Evolutionary conservation across 2,797 vertebrate genomes (phyloP).

Genomic region (Pangasius macronema): DNA sequence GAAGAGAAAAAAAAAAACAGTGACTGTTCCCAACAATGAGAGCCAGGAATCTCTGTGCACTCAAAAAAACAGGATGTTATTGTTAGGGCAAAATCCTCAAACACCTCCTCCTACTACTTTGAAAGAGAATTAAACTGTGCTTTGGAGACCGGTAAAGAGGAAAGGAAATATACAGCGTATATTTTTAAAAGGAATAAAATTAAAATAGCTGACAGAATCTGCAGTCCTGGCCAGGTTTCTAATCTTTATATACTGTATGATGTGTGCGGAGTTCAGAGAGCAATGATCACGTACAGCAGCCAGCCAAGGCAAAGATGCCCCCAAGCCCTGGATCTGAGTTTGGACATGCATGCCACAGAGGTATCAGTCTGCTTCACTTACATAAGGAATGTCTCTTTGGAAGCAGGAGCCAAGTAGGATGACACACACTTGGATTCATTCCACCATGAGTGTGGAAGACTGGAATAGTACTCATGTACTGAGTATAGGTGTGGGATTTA

Average conservation of each 20-base stretch:
- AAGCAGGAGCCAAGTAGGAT: conserved; percentile 50
- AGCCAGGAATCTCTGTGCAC: conserved; percentile 38
- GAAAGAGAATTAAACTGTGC: conserved; percentile 59
- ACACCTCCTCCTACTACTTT: conserved; percentile 50
- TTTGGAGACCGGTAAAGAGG: conserved; percentile 59
- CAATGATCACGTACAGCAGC: conserved; percentile 59
- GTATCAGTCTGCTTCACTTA: conserved; percentile 58
- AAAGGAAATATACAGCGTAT: conserved; percentile 57
- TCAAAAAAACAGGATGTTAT: conserved; percentile 56
- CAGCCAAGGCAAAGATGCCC: conserved; percentile 51
- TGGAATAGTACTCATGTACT: background rate
- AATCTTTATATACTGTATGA: background rate
- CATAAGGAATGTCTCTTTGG: conserved; percentile 64
- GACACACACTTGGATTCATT: conserved; percentile 43
- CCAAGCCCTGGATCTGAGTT: conserved; percentile 55
- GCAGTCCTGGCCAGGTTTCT: conserved; percentile 61
- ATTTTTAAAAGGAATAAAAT: conserved; percentile 59
- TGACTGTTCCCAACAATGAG: conserved; percentile 43
- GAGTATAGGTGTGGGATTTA: background rate
- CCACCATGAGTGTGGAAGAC: conserved; percentile 29
- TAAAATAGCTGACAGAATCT: conserved; percentile 43
- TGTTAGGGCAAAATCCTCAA: conserved; percentile 49
- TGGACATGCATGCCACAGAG: conserved; percentile 62
- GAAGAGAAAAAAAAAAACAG: conserved; percentile 34
- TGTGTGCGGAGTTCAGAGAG: conserved; percentile 20